These are phyloP conservation scores for Trichonephila clavipes DNA, from an alignment of 1,140 invertebrate species.

Conservation along the genomic window DNA sequence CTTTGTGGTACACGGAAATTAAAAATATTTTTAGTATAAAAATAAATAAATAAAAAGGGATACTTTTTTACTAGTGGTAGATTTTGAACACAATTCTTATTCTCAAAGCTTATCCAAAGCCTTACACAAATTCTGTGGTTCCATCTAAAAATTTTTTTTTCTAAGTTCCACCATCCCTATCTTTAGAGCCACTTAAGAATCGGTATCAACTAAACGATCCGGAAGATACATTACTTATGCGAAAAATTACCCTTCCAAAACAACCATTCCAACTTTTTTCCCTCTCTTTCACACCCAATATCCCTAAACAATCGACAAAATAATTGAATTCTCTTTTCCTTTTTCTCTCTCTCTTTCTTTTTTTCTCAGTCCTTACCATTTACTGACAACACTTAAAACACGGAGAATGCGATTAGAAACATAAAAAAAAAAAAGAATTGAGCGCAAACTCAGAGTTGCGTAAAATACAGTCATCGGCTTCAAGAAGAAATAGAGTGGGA, in stretches of 20 bases:
- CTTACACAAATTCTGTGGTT: conserved; percentile 3
- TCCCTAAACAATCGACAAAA: conserved; percentile 74
- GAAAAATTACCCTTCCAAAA: conserved; percentile 60
- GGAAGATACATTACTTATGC: conserved; percentile 73
- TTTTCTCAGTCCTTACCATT: not conserved
- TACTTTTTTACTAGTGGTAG: not conserved
- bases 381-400: conserved; percentile 56
- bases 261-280: conserved; percentile 20
- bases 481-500: conserved; percentile 5
- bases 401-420: conserved; percentile 60
- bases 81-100: not conserved
- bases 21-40: not conserved
- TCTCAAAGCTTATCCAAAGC: not conserved
- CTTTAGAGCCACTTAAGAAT: conserved; percentile 9
- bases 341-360: not conserved
- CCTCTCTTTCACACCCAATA: conserved; percentile 60
- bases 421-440: conserved; percentile 50
- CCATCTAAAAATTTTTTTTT: conserved; percentile 1
- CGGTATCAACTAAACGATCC: conserved; percentile 64
- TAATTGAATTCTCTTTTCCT: conserved; percentile 68
- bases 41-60: not conserved
- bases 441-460: conserved; percentile 24
- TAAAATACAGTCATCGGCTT: conserved; percentile 68
- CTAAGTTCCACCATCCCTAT: not conserved
- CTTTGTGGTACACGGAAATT: no score